Evolutionary conservation across 1,140 invertebrate genomes (phyloP).

Genomic region (Manduca sexta): DNA sequence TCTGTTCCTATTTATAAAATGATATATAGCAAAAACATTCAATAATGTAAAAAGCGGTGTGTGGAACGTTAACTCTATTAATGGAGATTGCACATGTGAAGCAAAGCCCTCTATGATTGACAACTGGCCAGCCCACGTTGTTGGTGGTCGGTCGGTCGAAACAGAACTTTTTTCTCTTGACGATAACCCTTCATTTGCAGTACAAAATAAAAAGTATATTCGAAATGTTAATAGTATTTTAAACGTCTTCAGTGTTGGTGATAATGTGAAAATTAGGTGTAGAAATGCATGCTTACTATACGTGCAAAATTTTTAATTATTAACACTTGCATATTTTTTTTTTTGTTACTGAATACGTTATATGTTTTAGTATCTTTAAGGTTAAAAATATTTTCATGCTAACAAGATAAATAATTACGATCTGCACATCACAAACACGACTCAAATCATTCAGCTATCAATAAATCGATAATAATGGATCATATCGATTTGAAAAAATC

Average conservation of each 20-base stretch:
- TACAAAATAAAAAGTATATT: neutral
- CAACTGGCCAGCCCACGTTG: slow-evolving; percentile 13
- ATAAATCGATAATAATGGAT: too few relatives aligned
- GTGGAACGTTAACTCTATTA: slow-evolving; percentile 19
- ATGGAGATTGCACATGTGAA: slow-evolving; percentile 21
- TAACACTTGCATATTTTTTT: too few relatives aligned
- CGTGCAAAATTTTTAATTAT: too few relatives aligned
- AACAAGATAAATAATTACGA: too few relatives aligned
- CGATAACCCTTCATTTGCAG: neutral
- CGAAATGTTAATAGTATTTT: neutral
- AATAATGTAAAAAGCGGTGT: slow-evolving; percentile 7
- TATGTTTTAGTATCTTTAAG: too few relatives aligned
- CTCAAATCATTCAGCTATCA: too few relatives aligned
- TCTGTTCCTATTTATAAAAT: too few relatives aligned
- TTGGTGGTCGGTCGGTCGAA: slow-evolving; percentile 9
- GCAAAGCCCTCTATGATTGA: slow-evolving; percentile 18
- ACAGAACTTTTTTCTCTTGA: slow-evolving; percentile 7
- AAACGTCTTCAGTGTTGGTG: neutral
- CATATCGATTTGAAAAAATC: slow-evolving; percentile 7
- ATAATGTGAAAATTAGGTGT: too few relatives aligned
- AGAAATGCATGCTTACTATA: too few relatives aligned
- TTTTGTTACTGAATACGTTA: too few relatives aligned
- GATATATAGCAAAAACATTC: neutral
- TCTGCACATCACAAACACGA: too few relatives aligned
- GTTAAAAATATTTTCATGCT: too few relatives aligned